These are phyloP conservation scores for Dascillus cervinus DNA, from an alignment of 2,888 invertebrate genomes.

Conservation along the genomic window DNA sequence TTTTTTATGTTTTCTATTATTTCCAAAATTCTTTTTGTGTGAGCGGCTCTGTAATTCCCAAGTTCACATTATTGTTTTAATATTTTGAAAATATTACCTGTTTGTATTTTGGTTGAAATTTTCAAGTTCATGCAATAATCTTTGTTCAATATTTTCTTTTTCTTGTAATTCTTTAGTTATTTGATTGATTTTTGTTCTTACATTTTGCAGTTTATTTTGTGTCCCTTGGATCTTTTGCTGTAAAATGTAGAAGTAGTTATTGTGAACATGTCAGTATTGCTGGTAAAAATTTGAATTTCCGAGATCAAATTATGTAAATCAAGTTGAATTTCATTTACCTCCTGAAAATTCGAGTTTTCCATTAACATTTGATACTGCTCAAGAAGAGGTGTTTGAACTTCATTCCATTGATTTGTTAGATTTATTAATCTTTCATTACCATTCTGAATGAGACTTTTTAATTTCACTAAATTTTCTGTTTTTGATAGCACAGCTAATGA, in stretches of 20 bases:
- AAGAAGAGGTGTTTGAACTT: conserved; percentile 58
- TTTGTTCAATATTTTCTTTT: conserved; percentile 41
- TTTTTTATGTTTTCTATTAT: conserved; percentile 93
- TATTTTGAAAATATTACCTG: too few relatives aligned
- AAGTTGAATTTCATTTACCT: conserved; percentile 29
- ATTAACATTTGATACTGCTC: conserved; percentile 47
- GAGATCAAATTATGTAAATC: not conserved
- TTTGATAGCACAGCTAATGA: conserved; percentile 59
- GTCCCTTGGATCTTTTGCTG: conserved; percentile 28
- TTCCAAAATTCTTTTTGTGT: conserved; percentile 88
- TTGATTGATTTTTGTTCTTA: conserved; percentile 35
- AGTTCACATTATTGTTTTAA: too few relatives aligned
- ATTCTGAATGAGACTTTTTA: conserved; percentile 51
- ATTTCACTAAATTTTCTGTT: conserved; percentile 50
- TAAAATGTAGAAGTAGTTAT: conserved; percentile 6
- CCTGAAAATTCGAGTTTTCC: conserved; percentile 34
- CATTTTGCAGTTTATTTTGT: conserved; percentile 31
- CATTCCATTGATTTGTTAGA: conserved; percentile 66
- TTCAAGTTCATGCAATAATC: conserved; percentile 43
- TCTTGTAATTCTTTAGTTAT: conserved; percentile 34
- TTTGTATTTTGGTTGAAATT: conserved; percentile 52
- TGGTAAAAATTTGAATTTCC: not conserved
- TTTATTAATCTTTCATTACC: conserved; percentile 55
- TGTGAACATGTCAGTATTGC: conserved; percentile 12
- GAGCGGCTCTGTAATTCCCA: conserved; percentile 64